Evolutionary conservation across 2,113 vertebrate species (phyloP).

Genomic region (Camelus bactrianus): DNA sequence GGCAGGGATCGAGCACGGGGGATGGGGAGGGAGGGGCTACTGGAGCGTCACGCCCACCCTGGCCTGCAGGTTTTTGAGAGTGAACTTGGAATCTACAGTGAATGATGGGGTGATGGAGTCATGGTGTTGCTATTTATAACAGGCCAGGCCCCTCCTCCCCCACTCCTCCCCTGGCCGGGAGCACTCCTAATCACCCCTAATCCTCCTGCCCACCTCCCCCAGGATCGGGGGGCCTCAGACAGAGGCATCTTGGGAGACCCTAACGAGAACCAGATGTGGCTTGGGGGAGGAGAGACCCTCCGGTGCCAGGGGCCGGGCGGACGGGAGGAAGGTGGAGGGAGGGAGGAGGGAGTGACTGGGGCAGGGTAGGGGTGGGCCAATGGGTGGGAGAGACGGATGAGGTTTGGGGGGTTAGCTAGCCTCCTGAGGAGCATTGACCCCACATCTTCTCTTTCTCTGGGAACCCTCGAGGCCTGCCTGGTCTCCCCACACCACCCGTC

Average conservation of each 20-base stretch:
- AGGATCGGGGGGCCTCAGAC: constrained; percentile 69
- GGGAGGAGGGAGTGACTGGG: constrained; percentile 55
- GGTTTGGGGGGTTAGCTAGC: neutral
- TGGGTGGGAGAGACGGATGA: neutral
- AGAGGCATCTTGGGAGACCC: constrained; percentile 84
- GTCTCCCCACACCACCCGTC: neutral
- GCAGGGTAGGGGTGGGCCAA: neutral
- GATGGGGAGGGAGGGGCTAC: neutral
- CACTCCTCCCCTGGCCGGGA: constrained; percentile 69
- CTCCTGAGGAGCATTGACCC: constrained; percentile 5
- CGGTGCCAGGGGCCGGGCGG: constrained; percentile 79
- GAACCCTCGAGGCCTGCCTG: neutral
- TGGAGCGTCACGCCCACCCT: neutral
- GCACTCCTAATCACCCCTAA: constrained; percentile 87
- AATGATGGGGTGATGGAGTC: constrained; percentile 83
- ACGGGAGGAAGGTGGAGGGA: constrained; percentile 77
- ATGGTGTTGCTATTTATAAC: constrained; percentile 88
- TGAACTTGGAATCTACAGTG: constrained; percentile 80
- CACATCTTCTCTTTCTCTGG: neutral
- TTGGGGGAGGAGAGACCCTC: constrained; percentile 79
- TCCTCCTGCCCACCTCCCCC: constrained; percentile 86
- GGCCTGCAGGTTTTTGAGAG: constrained; percentile 77
- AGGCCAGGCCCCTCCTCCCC: constrained; percentile 56
- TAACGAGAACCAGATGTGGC: constrained; percentile 90
- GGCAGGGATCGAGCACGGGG: neutral